A percentile compares a stretch with the other conserved stretches of the same genome.
Conservation (phyloP, 1,140 invertebrate genomes). For the Heliconius hermathena region DNA sequence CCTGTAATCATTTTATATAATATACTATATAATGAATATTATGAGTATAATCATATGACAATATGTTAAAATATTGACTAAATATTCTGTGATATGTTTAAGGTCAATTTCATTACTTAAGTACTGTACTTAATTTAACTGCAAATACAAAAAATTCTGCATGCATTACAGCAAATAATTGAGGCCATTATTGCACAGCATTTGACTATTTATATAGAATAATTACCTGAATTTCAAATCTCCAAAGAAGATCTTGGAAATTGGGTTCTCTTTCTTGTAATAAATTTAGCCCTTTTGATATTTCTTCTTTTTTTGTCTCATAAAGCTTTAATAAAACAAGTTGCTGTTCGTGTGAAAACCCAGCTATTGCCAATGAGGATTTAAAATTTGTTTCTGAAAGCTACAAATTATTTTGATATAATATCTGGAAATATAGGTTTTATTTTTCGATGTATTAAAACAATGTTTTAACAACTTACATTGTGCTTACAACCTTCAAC, state of each 20-base stretch:
- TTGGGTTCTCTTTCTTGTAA: conserved; percentile 62
- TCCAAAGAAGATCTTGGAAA: conserved; percentile 69
- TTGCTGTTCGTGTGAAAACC: conserved; percentile 68
- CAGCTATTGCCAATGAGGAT: conserved; percentile 68
- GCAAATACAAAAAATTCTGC: too few species aligned
- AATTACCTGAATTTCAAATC: conserved; percentile 73
- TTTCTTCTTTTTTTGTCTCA: conserved; percentile 60
- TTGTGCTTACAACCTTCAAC: conserved; percentile 72
- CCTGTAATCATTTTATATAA: conserved; percentile 44
- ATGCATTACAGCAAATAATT: too few species aligned
- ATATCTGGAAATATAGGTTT: background rate
- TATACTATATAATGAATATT: background rate
- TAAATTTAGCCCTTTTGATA: conserved; percentile 60
- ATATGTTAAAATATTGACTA: background rate
- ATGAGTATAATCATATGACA: background rate
- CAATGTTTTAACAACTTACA: conserved; percentile 55
- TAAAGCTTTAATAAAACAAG: conserved; percentile 70
- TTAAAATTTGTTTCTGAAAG: conserved; percentile 70
- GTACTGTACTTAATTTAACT: too few species aligned
- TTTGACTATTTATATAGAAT: background rate
- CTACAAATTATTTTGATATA: conserved; percentile 46
- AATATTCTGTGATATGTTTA: too few species aligned
- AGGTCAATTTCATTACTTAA: too few species aligned
- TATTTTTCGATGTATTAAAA: conserved; percentile 7
- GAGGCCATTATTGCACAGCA: too few species aligned